Conservation (phyloP, 2,888 invertebrate species). For the Folsomia candida region DNA sequence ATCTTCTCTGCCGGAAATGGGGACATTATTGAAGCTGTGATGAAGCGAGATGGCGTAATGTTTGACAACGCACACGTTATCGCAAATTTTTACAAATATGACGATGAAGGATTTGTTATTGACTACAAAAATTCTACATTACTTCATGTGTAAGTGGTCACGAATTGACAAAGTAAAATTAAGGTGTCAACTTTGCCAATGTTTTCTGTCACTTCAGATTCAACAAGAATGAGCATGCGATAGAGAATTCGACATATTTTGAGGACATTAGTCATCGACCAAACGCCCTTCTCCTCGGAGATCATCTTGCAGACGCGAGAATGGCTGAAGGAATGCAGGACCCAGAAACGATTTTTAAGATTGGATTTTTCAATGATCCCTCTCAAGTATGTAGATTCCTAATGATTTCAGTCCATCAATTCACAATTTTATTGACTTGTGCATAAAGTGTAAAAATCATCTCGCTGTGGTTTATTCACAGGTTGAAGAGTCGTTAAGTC, state of each 20-base stretch:
- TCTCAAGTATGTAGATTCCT: conserved; percentile 54
- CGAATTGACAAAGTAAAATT: background rate
- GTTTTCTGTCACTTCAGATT: no score
- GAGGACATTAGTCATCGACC: conserved; percentile 58
- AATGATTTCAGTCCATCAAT: background rate
- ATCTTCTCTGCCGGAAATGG: conserved; percentile 96
- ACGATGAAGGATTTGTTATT: conserved; percentile 57
- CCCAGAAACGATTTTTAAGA: conserved; percentile 69
- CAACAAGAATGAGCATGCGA: conserved; percentile 45
- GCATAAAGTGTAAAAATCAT: no score
- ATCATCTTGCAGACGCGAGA: conserved; percentile 83
- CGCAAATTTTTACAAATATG: conserved; percentile 79
- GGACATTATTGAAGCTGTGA: conserved; percentile 76
- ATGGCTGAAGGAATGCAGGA: conserved; percentile 80
- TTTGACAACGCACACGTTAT: conserved; percentile 73
- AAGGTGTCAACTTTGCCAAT: no score
- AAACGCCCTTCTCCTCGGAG: conserved; percentile 88
- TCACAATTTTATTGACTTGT: background rate
- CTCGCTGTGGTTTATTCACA: conserved; percentile 53
- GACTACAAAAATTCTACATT: conserved; percentile 64
- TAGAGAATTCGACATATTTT: conserved; percentile 36
- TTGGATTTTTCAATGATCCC: conserved; percentile 86
- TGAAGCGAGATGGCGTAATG: conserved; percentile 67
- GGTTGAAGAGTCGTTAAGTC: conserved; percentile 66
- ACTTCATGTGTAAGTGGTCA: conserved; percentile 70